Base-by-base conservation (phyloP, 2,888 invertebrate genomes). In the Hipparchia semele region DNA sequence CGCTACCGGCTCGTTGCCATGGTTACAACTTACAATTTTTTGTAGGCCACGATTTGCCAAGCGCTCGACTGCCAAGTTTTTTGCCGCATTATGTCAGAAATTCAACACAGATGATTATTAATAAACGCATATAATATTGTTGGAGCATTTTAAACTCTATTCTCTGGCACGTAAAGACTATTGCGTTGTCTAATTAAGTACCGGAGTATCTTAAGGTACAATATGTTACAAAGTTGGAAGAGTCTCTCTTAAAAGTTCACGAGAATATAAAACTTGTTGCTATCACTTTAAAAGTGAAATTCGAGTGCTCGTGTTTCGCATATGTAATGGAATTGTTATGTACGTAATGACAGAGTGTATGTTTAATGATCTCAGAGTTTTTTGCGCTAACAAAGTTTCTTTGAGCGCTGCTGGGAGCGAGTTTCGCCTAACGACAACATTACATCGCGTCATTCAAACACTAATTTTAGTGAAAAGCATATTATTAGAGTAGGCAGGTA, bases 21-120 rank as follows among this genome's bases (percentile, higher is more conserved):
- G 75, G 62, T 49, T 56, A 68, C 67, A 33, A 6, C 13, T 33
- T 0, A 23, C 51, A 46, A 54, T 72, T 76, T 39, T 78, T 70
- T 70, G 70, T 79, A 68, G 59, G 72, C 78, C 76, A 74, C 79
- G 81, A 83, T 80, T 82, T 78, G 79, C 78, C 79, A 79, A 82
- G 80, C 82, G 82, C 82, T 81, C 82, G 82, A 81, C 82, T 78
- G 80, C 75, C 77, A 77, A 76, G 78, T 82, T 86, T 86, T 86
- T 86, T 86, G 84, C 75, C 51, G 80, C 82, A 81, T 86, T 85
- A 85, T 86, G 86, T 86, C 86, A 86, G 83, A 81, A 68, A 67
- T 62, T 65, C 51, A 69, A 69, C 68, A 61, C 56, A 46, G 58
- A 64, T 66, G 62, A 74, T 76, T 73, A 71, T 70, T 74, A 71